Base-by-base conservation (phyloP, 2,888 invertebrate species). In the Hipparchia semele region DNA sequence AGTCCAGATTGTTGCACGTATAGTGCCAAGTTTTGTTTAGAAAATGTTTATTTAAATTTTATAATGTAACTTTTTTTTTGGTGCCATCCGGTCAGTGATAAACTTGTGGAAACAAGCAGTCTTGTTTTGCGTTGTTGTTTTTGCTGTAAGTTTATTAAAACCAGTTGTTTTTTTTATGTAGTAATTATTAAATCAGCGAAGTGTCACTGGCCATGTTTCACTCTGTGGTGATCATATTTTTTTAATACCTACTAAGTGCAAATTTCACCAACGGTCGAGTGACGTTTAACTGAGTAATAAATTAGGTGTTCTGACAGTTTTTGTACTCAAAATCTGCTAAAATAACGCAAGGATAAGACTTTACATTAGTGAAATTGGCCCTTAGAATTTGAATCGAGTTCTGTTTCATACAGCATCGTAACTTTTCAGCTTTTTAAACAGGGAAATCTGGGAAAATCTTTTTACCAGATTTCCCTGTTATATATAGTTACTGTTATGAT, bases 41-140 rank as follows among this genome's bases (percentile, higher is more conserved):
- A 45, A 23, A 51, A 69, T 68, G 68, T 68, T 58, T 39, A 58
- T 58, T 53, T 56, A 58, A 53, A 45, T 54, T 70, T 69, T 72
- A 75, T 77, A 70, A 67, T 53, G 65, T 56, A 13, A 61, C 72
- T 76, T 68, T 62, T 75, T 64, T 74, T 71, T 74, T 68, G 73
- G 70, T 68, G 64, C 70, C 76, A 74, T 75, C 75, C 77, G 77
- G 75, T 67, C 49, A 70, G 66, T 70, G 70, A 72, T 70, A 75
- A 64, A 62, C 58, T 67, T 12, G 51, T 53, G 46, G 51, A 13
- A 12, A 46, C 46, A 68, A 65, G 68, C 60, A 68, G 49, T 70
- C 49, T 46, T 56, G 68, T 71, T 73, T 56, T 60, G 67, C 59
- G 66, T 75, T 73, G 58, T 71, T 71, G 53, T 70, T 67, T 45